phyloP scores from a whole-genome alignment of 2,797 vertebrate species.

The Sebastolobus alascanus region DNA sequence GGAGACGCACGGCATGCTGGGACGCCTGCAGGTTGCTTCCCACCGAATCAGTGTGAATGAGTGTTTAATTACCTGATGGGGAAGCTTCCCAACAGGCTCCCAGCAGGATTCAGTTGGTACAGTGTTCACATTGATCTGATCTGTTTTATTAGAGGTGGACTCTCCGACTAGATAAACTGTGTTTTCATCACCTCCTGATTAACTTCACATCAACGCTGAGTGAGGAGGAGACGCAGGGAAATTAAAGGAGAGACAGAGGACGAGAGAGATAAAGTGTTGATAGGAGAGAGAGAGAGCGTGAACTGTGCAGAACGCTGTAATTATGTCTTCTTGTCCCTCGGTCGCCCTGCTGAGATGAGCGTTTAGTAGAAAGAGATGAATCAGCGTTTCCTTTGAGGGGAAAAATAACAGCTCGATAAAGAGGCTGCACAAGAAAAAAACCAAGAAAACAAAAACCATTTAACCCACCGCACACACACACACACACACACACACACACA shows the following conservation, averaged over 20 bases:
- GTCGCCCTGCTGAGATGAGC: slow-evolving; percentile 62
- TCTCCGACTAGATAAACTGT: background rate
- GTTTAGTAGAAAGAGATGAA: slow-evolving; percentile 64
- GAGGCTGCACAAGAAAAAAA: slow-evolving; percentile 16
- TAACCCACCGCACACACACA: slow-evolving; percentile 7
- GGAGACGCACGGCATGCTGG: slow-evolving; percentile 21
- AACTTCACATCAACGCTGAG: slow-evolving; percentile 25
- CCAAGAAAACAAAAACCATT: slow-evolving; percentile 51
- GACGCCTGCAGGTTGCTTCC: slow-evolving; percentile 6
- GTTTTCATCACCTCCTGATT: slow-evolving; percentile 42
- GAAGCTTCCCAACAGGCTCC: slow-evolving; percentile 7
- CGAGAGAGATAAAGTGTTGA: background rate
- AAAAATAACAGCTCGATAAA: slow-evolving; percentile 70
- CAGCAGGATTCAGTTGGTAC: slow-evolving; percentile 7
- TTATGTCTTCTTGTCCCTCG: slow-evolving; percentile 69
- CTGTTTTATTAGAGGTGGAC: slow-evolving; percentile 18
- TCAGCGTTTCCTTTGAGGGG: slow-evolving; percentile 66
- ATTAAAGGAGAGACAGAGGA: slow-evolving; percentile 29
- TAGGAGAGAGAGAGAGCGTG: slow-evolving; percentile 4
- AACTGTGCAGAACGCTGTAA: slow-evolving; percentile 47
- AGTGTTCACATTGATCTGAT: slow-evolving; percentile 37
- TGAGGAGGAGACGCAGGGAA: background rate
- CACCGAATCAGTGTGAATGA: slow-evolving; percentile 17
- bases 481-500: slow-evolving; percentile 23
- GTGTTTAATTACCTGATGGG: slow-evolving; percentile 25